phyloP scores from a whole-genome alignment of 2,113 vertebrate genomes.

The Alaudala cheleensis region DNA sequence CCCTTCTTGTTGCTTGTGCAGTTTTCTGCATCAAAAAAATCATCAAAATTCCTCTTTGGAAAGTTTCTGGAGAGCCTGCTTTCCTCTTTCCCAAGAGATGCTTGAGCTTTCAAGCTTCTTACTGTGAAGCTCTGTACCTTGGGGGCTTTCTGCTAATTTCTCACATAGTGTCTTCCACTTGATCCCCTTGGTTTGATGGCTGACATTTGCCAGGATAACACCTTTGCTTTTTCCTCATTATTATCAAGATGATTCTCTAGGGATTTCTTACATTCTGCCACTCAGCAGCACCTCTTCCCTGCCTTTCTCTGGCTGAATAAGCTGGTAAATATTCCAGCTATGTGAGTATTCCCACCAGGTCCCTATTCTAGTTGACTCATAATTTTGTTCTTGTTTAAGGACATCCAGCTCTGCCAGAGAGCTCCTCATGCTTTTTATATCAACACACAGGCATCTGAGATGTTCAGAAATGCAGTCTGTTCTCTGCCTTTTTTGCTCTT shows the following conservation, averaged over 20 bases:
- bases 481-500: conserved; percentile 15
- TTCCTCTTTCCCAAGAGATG: background rate
- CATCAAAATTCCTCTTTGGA: background rate
- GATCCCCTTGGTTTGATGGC: background rate
- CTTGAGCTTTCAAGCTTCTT: background rate
- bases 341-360: conserved; percentile 11
- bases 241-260: background rate
- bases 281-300: background rate
- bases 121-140: background rate
- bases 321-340: background rate
- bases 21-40: conserved; percentile 4
- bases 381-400: conserved; percentile 22
- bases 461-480: background rate
- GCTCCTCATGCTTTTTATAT: conserved; percentile 8
- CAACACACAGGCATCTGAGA: background rate
- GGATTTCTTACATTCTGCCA: background rate
- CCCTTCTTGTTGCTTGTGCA: background rate
- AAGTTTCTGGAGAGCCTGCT: background rate
- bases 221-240: background rate
- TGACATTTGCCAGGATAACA: background rate
- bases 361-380: conserved; percentile 1
- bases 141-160: background rate
- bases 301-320: background rate
- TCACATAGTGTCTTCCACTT: background rate
- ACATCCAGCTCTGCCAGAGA: background rate